Evolutionary conservation across 2,113 vertebrate species (phyloP).

Genomic region (Gobius niger): DNA sequence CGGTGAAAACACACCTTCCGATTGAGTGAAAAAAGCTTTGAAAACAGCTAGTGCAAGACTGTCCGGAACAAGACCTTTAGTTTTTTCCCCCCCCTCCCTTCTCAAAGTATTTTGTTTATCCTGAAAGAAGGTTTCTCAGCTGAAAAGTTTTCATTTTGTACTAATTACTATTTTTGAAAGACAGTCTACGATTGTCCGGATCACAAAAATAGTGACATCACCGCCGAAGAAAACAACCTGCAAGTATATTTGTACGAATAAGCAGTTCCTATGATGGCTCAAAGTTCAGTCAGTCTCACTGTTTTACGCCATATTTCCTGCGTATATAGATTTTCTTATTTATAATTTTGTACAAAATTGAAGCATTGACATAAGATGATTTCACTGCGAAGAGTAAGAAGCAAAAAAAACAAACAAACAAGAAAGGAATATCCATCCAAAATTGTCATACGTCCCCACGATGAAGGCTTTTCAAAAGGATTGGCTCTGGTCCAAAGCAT

Average conservation of each 20-base stretch:
- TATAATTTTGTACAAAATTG: conserved; percentile 80
- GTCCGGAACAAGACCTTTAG: conserved; percentile 17
- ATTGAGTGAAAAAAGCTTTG: conserved; percentile 15
- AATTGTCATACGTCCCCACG: conserved; percentile 53
- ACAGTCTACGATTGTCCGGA: conserved; percentile 63
- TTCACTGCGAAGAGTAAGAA: conserved; percentile 51
- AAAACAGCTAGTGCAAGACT: conserved; percentile 66
- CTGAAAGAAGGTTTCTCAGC: conserved; percentile 42
- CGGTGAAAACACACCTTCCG: conserved; percentile 32
- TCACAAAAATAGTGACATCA: conserved; percentile 59
- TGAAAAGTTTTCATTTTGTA: conserved; percentile 14
- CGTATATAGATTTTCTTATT: conserved; percentile 68
- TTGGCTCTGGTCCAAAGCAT: conserved; percentile 24
- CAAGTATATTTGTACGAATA: conserved; percentile 23
- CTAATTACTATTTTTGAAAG: neutral
- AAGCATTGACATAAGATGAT: conserved; percentile 51
- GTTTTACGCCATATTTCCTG: conserved; percentile 39
- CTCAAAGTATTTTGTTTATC: conserved; percentile 33
- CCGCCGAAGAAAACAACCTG: conserved; percentile 27
- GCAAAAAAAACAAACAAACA: conserved; percentile 10
- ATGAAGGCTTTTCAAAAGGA: conserved; percentile 14
- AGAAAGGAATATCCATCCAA: conserved; percentile 34
- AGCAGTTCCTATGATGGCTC: conserved; percentile 57
- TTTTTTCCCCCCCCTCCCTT: neutral
- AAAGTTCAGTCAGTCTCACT: conserved; percentile 54